These are phyloP conservation scores for Cecidostiba fungosa DNA, from an alignment of 2,888 invertebrate species.

Conservation along the genomic window DNA sequence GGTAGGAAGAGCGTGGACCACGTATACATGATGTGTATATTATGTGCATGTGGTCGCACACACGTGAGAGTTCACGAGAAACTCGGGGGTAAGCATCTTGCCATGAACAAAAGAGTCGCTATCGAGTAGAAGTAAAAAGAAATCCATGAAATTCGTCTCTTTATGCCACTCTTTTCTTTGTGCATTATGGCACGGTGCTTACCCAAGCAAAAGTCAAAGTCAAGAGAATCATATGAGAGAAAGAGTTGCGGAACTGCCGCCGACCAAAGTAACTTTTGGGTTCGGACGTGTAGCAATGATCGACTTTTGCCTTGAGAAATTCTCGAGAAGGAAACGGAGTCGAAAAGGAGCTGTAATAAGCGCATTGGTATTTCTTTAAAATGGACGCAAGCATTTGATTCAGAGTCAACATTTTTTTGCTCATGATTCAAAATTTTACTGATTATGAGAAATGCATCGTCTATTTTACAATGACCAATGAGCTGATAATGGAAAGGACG, in stretches of 20 bases:
- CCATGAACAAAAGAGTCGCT: neutral
- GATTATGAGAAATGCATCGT: neutral
- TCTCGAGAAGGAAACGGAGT: neutral
- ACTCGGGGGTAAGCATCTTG: neutral
- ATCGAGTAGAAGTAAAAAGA: neutral
- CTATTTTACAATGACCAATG: neutral
- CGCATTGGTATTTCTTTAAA: constrained; percentile 12
- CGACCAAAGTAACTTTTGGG: neutral
- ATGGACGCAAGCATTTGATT: neutral
- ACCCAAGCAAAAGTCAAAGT: constrained; percentile 21
- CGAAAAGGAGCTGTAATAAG: constrained; percentile 3
- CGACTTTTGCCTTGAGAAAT: constrained; percentile 22
- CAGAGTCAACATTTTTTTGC: neutral
- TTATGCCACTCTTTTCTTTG: neutral
- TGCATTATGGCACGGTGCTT: neutral
- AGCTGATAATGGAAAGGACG: neutral
- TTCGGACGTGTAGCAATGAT: neutral
- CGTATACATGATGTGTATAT: neutral
- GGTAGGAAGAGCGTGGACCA: constrained; percentile 3
- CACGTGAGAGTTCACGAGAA: neutral
- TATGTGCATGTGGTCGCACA: neutral
- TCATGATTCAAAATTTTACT: neutral
- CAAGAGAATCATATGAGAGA: constrained; percentile 17
- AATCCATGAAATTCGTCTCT: neutral
- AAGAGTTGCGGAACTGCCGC: constrained; percentile 3